Base-by-base conservation (phyloP, 1,140 invertebrate species). In the Macrosteles quadrilineatus region DNA sequence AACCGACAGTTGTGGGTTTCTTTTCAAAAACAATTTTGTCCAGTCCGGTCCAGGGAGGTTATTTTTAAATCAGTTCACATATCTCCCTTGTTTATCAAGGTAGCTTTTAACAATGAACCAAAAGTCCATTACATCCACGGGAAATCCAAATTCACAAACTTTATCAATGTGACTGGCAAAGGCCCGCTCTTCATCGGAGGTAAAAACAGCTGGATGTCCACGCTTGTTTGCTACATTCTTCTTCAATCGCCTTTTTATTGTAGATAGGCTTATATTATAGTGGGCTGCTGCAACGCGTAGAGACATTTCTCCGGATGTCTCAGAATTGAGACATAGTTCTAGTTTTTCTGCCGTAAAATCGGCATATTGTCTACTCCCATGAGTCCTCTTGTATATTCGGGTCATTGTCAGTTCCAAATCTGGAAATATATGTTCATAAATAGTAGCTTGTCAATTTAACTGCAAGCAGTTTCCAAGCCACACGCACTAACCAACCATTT, bases 21-120 rank as follows among this genome's bases (percentile, higher is more conserved):
- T 72, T 32, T 69, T 69, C 57, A 77, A 63, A 73, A 78, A 79
- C 6, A 29, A 67, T 70, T 71, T 70, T 14, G 69, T 32, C 77
- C 77, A 79, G 30, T 75, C 75, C 59, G 73, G 29, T 3, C 76
- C 78, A 64, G 77, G 78, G 43, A 76, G 43, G 69, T 79, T 78
- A 53, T 78, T 74, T 53, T 67, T 72, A 64, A 78, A 77, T 69
- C 70, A 43, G 21, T 19, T 64, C 14, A 68, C 59, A 11, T 27
- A 62, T 19, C 40, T 55, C 11, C 68, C 68, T 36, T 43, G 31
- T 30, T 17, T 69, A n/a, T n/a, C 25, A n/a, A 68, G 67, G 31
- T 32, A 69, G n/a, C 14, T 36, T 45, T 69, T 69, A 14, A 69
- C 40, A 23, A 57, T 21, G 29, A 25, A 63, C 43, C 68, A 63